These are phyloP conservation scores for Tachina lurida DNA, from an alignment of 2,888 invertebrate genomes.

Conservation along the genomic window DNA sequence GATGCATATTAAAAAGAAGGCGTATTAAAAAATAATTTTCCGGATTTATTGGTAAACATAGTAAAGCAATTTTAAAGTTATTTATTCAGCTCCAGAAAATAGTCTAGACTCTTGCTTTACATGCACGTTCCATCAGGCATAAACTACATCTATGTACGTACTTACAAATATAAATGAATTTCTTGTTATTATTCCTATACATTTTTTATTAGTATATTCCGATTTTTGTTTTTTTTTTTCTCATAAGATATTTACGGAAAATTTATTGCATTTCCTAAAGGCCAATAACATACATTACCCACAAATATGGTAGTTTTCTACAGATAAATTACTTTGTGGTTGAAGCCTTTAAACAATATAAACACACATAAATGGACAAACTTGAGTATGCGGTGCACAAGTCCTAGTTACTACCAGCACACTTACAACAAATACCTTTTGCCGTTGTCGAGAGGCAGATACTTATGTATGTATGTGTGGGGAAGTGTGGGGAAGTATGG, in stretches of 20 bases:
- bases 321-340: conserved; percentile 69
- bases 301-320: conserved; percentile 68
- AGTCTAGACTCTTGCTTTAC: conserved; percentile 39
- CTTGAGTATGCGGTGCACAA: conserved; percentile 24
- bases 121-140: conserved; percentile 31
- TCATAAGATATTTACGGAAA: conserved; percentile 24
- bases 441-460: background rate
- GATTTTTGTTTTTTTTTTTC: background rate
- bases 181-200: conserved; percentile 47
- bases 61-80: background rate
- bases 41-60: background rate
- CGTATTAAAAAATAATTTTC: no score
- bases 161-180: background rate
- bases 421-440: background rate
- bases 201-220: conserved; percentile 19
- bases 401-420: background rate
- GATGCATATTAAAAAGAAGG: background rate
- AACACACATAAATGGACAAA: conserved; percentile 21
- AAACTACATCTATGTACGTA: background rate
- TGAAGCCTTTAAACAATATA: conserved; percentile 47
- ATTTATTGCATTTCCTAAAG: conserved; percentile 70
- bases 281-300: conserved; percentile 70
- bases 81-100: conserved; percentile 17
- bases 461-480: background rate
- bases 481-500: background rate